phyloP scores from a whole-genome alignment of 2,888 invertebrate species.

The Tachina fera region DNA sequence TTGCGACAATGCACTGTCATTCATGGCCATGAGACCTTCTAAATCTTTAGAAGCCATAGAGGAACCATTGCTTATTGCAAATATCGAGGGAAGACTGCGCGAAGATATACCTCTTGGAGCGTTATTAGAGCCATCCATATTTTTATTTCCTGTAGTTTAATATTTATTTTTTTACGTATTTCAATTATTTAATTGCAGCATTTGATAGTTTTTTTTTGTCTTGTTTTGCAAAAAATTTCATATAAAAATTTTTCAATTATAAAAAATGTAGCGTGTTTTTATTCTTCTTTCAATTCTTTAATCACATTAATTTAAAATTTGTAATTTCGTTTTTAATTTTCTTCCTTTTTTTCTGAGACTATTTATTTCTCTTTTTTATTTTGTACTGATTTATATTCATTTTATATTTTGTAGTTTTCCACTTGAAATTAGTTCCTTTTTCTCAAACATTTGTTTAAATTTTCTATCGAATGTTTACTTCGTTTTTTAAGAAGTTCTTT shows the following conservation, averaged over 20 bases:
- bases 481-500: background rate
- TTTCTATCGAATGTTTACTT: background rate
- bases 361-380: conserved; percentile 66
- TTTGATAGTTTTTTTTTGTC: conserved; percentile 34
- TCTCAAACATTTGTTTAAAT: conserved; percentile 4
- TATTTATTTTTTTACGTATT: conserved; percentile 30
- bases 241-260: conserved; percentile 42
- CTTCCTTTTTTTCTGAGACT: conserved; percentile 42
- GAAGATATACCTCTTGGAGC: conserved; percentile 70
- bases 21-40: conserved; percentile 81
- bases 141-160: conserved; percentile 1
- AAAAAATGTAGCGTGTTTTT: conserved; percentile 50
- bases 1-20: conserved; percentile 82
- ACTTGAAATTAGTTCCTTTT: conserved; percentile 24
- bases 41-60: conserved; percentile 76
- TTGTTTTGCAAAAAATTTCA: conserved; percentile 23
- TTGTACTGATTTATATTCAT: conserved; percentile 66
- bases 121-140: conserved; percentile 67
- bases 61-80: conserved; percentile 71
- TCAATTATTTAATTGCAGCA: conserved; percentile 34
- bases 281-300: conserved; percentile 40
- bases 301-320: conserved; percentile 50
- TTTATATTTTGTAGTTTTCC: conserved; percentile 34
- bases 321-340: conserved; percentile 43
- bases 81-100: conserved; percentile 75